Conservation (phyloP, 2,888 invertebrate species). For the Macrostomum cliftonense region DNA sequence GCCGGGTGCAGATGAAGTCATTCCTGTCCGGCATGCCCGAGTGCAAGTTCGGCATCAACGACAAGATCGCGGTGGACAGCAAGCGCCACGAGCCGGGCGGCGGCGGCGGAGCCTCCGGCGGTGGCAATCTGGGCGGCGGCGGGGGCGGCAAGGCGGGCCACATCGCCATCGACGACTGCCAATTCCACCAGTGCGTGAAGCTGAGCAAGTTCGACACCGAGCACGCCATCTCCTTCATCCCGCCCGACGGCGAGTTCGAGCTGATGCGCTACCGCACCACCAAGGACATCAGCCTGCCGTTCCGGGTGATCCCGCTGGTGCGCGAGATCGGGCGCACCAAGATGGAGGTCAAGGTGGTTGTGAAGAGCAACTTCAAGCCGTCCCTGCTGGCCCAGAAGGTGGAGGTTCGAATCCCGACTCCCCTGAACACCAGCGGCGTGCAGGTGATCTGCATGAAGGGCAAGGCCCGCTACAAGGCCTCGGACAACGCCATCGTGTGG, state of each 20-base stretch:
- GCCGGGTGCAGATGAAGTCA: constrained; percentile 98
- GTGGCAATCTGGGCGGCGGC: constrained; percentile 63
- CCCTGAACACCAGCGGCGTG: constrained; percentile 91
- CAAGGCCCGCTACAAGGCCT: constrained; percentile 97
- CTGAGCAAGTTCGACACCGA: constrained; percentile 98
- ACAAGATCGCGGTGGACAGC: constrained; percentile 89
- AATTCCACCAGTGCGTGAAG: constrained; percentile 99
- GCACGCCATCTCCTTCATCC: constrained; percentile 98
- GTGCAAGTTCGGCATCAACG: constrained; percentile 97
- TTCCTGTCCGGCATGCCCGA: constrained; percentile 99
- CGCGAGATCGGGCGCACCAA: constrained; percentile 93
- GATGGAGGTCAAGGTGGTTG: constrained; percentile 98
- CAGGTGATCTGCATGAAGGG: constrained; percentile 96
- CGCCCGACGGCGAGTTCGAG: constrained; percentile 98
- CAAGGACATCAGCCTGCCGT: constrained; percentile 82
- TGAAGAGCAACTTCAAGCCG: constrained; percentile 97
- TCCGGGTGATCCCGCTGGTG: constrained; percentile 93
- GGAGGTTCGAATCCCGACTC: constrained; percentile 95
- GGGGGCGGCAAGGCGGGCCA: constrained; percentile 25
- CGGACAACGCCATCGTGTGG: constrained; percentile 93
- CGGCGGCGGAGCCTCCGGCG: constrained; percentile 78
- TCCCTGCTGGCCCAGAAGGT: constrained; percentile 94
- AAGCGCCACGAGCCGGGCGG: constrained; percentile 41
- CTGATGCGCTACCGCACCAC: constrained; percentile 55
- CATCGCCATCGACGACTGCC: constrained; percentile 98